phyloP scores from a whole-genome alignment of 1,140 invertebrate species.

The Solenopsis fugax region DNA sequence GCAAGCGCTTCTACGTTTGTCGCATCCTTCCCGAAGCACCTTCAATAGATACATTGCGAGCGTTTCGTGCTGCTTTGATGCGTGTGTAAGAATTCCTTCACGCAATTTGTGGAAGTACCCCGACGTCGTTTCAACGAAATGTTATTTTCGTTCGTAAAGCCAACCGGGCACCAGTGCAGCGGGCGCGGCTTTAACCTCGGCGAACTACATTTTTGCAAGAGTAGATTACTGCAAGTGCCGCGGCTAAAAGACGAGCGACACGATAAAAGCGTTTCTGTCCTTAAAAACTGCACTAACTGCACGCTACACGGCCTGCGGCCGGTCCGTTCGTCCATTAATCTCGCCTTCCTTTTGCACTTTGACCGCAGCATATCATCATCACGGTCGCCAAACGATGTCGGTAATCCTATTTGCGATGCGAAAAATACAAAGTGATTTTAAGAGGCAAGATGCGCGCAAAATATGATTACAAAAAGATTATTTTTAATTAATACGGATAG shows the following conservation, averaged over 20 bases:
- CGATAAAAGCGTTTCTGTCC: conserved; percentile 62
- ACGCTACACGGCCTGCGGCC: conserved; percentile 19
- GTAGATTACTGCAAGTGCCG: conserved; percentile 63
- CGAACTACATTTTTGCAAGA: conserved; percentile 47
- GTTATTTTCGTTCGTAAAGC: conserved; percentile 51
- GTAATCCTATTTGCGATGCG: conserved; percentile 34
- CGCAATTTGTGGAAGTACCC: conserved; percentile 44
- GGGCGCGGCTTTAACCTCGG: conserved; percentile 7
- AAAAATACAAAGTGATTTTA: conserved; percentile 27
- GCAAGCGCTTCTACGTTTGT: not conserved
- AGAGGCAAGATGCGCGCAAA: conserved; percentile 3
- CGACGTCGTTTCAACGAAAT: conserved; percentile 38
- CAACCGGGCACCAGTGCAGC: not conserved
- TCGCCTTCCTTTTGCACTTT: conserved; percentile 43
- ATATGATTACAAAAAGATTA: not conserved
- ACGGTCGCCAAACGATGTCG: conserved; percentile 20
- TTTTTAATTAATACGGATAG: too few relatives aligned
- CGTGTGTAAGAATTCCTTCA: conserved; percentile 42
- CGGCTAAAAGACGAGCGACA: conserved; percentile 40
- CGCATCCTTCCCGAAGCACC: not conserved
- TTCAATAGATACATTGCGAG: not conserved
- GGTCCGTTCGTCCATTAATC: conserved; percentile 39
- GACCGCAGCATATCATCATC: conserved; percentile 42
- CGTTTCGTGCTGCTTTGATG: conserved; percentile 17
- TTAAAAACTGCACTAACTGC: conserved; percentile 65